A percentile compares a stretch with the other conserved stretches of the same genome.
Conservation (phyloP, 2,113 vertebrate species). For the Dinomys branickii region DNA sequence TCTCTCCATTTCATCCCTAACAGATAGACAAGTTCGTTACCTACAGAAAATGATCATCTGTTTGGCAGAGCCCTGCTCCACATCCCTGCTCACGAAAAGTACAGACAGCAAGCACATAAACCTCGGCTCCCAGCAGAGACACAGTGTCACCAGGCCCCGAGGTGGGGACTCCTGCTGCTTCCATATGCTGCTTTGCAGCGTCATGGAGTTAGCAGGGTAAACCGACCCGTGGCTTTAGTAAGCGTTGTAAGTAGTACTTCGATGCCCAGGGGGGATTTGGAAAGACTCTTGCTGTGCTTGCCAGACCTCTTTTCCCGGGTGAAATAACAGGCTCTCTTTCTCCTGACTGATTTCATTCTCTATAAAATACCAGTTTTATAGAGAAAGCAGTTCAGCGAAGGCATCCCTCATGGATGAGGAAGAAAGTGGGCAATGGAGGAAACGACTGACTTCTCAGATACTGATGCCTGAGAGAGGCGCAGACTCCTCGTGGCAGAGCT, state of each 20-base stretch:
- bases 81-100: conserved; percentile 70
- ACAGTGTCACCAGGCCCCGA: conserved; percentile 4
- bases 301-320: conserved; percentile 62
- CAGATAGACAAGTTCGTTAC: conserved; percentile 70
- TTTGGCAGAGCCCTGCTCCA: conserved; percentile 37
- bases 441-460: conserved; percentile 11
- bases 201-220: conserved; percentile 42
- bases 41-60: conserved; percentile 48
- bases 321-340: conserved; percentile 45
- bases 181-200: conserved; percentile 37
- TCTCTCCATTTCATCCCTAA: conserved; percentile 15
- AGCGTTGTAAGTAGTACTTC: conserved; percentile 45
- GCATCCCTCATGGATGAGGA: not conserved
- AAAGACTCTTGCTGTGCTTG: conserved; percentile 46
- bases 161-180: conserved; percentile 56
- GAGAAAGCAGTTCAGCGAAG: conserved; percentile 59
- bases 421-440: conserved; percentile 50
- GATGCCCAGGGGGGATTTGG: conserved; percentile 66
- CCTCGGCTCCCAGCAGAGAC: conserved; percentile 64
- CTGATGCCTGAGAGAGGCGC: conserved; percentile 15
- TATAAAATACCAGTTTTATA: conserved; percentile 61
- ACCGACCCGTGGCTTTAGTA: conserved; percentile 43
- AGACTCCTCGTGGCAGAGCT: not conserved
- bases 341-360: conserved; percentile 65
- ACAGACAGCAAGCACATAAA: conserved; percentile 57